A percentile compares a stretch with the other conserved stretches of the same genome.
Conservation (phyloP, 1,140 invertebrate species). For the Schlechtendalia chinensis region DNA sequence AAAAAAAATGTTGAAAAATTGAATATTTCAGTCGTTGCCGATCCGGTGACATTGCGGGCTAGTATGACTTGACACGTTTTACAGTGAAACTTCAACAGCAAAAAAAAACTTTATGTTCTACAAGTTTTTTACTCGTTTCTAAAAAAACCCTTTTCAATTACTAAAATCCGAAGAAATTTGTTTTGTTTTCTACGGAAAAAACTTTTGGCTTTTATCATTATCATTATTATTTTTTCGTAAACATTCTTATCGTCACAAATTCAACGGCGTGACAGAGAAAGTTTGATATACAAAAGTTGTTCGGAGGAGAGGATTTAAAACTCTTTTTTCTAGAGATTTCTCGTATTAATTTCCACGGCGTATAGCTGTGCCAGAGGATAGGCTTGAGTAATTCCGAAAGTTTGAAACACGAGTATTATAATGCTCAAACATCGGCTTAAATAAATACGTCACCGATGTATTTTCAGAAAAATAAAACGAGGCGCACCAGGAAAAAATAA, state of each 20-base stretch:
- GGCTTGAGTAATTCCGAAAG: neutral
- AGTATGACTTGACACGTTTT: no score
- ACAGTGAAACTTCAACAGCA: no score
- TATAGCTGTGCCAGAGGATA: neutral
- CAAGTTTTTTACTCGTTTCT: neutral
- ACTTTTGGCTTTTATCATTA: no score
- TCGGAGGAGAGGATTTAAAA: conserved; percentile 7
- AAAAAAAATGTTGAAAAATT: no score
- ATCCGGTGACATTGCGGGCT: no score
- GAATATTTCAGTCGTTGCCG: no score
- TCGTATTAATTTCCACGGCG: neutral
- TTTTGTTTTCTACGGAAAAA: neutral
- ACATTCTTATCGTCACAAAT: conserved; percentile 13
- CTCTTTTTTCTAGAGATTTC: conserved; percentile 6
- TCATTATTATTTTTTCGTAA: neutral
- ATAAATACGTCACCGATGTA: neutral
- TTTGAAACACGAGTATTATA: neutral
- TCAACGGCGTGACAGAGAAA: neutral
- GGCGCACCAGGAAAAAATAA: no score
- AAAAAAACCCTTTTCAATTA: neutral
- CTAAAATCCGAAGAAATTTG: neutral
- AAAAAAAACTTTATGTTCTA: conserved; percentile 1
- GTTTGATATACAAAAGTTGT: conserved; percentile 14
- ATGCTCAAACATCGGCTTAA: neutral
- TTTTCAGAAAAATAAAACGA: no score